These are phyloP conservation scores for Ennomos fuscantarius DNA, from an alignment of 2,888 invertebrate species.

Conservation along the genomic window DNA sequence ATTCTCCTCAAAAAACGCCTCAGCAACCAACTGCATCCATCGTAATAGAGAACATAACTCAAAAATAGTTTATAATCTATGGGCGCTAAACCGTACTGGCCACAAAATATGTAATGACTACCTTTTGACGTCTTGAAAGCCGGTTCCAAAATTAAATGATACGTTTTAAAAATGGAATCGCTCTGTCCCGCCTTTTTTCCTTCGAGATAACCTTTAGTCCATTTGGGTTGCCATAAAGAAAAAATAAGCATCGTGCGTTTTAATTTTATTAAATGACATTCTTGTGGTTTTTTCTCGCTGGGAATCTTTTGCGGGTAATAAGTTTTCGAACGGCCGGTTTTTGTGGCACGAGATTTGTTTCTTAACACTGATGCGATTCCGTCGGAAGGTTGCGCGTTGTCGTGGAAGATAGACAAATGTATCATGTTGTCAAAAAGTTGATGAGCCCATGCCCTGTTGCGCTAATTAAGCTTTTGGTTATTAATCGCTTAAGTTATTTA, in stretches of 20 bases:
- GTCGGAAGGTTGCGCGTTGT: slow-evolving; percentile 66
- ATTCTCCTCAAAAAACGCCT: slow-evolving; percentile 5
- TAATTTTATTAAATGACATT: slow-evolving; percentile 85
- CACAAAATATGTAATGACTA: slow-evolving; percentile 83
- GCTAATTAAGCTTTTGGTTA: slow-evolving; percentile 73
- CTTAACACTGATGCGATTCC: slow-evolving; percentile 54
- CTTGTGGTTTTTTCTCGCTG: slow-evolving; percentile 82
- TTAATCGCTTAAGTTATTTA: slow-evolving; percentile 79
- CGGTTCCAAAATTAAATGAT: slow-evolving; percentile 85
- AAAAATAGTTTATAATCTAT: slow-evolving; percentile 64
- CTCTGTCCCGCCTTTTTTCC: slow-evolving; percentile 83
- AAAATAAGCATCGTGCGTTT: slow-evolving; percentile 79
- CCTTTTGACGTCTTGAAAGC: slow-evolving; percentile 84
- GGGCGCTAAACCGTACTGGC: slow-evolving; percentile 76
- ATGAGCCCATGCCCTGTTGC: slow-evolving; percentile 69
- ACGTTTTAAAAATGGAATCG: slow-evolving; percentile 85
- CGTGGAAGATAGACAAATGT: slow-evolving; percentile 58
- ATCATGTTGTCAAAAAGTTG: slow-evolving; percentile 67
- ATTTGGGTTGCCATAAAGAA: slow-evolving; percentile 80
- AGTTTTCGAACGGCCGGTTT: slow-evolving; percentile 70
- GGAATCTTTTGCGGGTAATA: slow-evolving; percentile 77
- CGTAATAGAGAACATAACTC: slow-evolving; percentile 56
- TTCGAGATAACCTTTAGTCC: slow-evolving; percentile 83
- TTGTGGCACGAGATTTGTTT: slow-evolving; percentile 70
- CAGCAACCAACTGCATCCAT: neutral